These are phyloP conservation scores for Willowsia nigromaculata DNA, from an alignment of 2,888 invertebrate genomes.

Conservation along the genomic window DNA sequence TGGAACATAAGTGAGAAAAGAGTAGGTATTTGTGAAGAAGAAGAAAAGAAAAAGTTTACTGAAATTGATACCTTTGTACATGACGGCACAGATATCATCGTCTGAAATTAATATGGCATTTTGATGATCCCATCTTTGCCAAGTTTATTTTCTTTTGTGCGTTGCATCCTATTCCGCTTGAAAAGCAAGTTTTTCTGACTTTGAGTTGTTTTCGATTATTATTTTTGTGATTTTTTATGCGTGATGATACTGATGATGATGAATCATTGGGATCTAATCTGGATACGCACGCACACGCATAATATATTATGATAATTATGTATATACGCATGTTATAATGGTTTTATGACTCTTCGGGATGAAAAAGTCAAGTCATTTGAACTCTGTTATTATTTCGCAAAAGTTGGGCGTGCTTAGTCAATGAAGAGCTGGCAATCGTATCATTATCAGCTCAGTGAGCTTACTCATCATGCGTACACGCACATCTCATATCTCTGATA, in stretches of 20 bases:
- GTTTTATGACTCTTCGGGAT: background rate
- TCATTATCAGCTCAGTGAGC: constrained; percentile 40
- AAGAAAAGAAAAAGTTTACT: background rate
- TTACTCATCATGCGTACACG: constrained; percentile 49
- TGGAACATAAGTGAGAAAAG: constrained; percentile 8
- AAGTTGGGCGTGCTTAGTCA: constrained; percentile 21
- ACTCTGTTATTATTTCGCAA: constrained; percentile 27
- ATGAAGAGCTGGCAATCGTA: background rate
- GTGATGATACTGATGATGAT: constrained; percentile 19
- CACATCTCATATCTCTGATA: constrained; percentile 22
- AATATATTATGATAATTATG: background rate
- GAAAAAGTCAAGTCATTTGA: constrained; percentile 22
- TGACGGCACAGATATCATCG: background rate
- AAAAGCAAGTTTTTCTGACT: constrained; percentile 15
- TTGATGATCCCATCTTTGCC: background rate
- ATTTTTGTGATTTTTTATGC: background rate
- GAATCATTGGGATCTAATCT: constrained; percentile 23
- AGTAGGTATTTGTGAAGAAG: background rate
- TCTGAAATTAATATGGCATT: background rate
- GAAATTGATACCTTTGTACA: background rate
- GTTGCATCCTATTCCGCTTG: background rate
- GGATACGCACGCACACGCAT: constrained; percentile 34
- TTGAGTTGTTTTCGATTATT: constrained; percentile 6
- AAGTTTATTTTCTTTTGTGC: constrained; percentile 6
- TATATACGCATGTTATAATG: background rate